Evolutionary conservation across 2,888 invertebrate species (phyloP), one percentile per base, ranked within the genome.

Genomic region (Pristionchus mayeri): DNA sequence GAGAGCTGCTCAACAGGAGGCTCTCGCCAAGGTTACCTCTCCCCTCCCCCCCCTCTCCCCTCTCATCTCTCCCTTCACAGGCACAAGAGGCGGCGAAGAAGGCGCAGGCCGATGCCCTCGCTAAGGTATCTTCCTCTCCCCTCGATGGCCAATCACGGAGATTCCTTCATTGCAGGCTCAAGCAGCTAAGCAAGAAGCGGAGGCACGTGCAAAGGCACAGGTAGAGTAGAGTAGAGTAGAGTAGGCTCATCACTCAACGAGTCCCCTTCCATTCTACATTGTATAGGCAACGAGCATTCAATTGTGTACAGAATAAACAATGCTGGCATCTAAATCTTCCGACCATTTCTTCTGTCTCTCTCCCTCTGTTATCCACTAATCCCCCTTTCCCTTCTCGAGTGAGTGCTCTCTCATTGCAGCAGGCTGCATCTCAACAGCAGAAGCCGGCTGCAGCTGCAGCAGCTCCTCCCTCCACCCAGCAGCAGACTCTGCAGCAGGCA

Each of bases 61-160:
- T 6, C n/a, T 75, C 37, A 75, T n/a, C 21, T 13, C 21, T 4
- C 75, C 21, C 3, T 24, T 21, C 40, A 7, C n/a, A 84, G 84
- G 84, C 84, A 27, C 84, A 84, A 21, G 84, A 84, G 27, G 84
- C 84, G 3, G 84, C 84, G 0, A 84, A 84, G 84, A 84, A 84
- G 54, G 84, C 84, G n/a, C 84, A 84, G n/a, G 75, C 84, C 4
- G 84, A 84, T 6, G 84, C 84, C 4, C 71, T 84, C 16, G 84
- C 84, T 13, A 84, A 84, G 84, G 82, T 78, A 27, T 13, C 3
- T 34, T 24, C 24, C 11, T n/a, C n/a, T n/a, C n/a, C n/a, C n/a
- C n/a, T n/a, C n/a, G n/a, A n/a, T 37, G 18, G 3, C 34, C 16
- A 9, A n/a, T 54, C 16, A 78, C 11, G 48, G 13, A 76, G 27